Evolutionary conservation across 2,888 invertebrate species (phyloP), one percentile per base, ranked within the genome.

Genomic region (Boloria euphrosyne): DNA sequence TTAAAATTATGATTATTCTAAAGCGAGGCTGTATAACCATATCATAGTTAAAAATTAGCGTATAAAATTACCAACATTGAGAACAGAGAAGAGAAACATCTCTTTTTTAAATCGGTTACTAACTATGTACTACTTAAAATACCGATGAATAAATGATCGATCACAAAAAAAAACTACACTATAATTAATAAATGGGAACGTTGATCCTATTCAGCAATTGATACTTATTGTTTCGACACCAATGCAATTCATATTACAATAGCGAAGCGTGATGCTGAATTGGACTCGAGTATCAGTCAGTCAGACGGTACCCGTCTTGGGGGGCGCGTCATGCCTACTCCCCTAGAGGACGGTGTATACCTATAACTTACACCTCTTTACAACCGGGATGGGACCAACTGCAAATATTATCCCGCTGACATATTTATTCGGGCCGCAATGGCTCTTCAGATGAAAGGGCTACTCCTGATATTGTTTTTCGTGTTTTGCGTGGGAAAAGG

Each of bases 181-280:
- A 57, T 52, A 7, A n/a, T 17, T 53, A 51, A 51, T 46, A 61
- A 59, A 63, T 17, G 50, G 16, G 70, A 63, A 55, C 72, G 66
- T 70, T 73, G 71, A 69, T 73, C 84, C 81, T 64, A 68, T 64
- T 27, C 71, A 67, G 78, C 84, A 80, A 86, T 85, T 85, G 81
- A 79, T 79, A 80, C 85, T 86, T 80, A 90, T 91, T 88, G 80
- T 78, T 83, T 79, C 87, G 89, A 89, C 89, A 90, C 85, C 85
- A 84, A 85, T 88, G 80, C 81, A 81, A 80, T 75, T 77, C 73
- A 61, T 49, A 60, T 14, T 18, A 54, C 75, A 72, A 71, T 75
- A 74, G 77, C 81, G 81, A 85, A 79, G 78, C 79, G 78, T 82
- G 81, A 74, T 80, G 79, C 66, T 79, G 67, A 68, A 71, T 74